Percentiles rank a stretch among this genome's conserved stretches.
Evolutionary conservation across 2,113 vertebrate species (phyloP).

Genomic region (Daboia siamensis): DNA sequence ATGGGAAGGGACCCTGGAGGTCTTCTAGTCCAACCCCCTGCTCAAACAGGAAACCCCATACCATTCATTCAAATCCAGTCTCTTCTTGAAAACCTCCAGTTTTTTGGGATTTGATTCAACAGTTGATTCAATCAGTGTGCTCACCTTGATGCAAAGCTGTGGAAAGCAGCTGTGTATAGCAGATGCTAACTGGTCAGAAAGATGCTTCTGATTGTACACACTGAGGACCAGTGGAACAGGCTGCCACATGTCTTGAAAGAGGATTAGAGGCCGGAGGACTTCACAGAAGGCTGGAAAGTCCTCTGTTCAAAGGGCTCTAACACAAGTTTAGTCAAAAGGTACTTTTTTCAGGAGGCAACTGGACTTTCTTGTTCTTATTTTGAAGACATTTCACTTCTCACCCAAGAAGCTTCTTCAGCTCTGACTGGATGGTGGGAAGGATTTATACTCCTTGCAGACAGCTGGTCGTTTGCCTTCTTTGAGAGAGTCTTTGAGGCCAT

Average conservation of each 20-base stretch:
- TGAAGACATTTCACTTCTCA: no score
- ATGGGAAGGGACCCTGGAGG: background rate
- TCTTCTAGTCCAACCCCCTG: background rate
- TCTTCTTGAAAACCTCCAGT: background rate
- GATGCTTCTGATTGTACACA: background rate
- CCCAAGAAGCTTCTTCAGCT: no score
- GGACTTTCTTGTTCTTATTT: no score
- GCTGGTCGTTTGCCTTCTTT: no score
- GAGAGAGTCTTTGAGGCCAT: no score
- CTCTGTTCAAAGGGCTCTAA: background rate
- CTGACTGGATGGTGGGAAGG: no score
- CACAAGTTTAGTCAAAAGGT: background rate
- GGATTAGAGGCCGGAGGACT: background rate
- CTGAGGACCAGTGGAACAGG: background rate
- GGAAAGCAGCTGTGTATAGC: background rate
- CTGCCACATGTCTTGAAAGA: background rate
- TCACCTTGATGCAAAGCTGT: background rate
- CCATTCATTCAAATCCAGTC: background rate
- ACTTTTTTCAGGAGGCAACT: no score
- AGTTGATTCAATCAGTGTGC: background rate
- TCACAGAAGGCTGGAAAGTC: background rate
- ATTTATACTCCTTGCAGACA: no score
- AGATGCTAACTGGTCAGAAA: background rate
- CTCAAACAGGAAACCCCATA: no score
- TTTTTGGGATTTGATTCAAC: background rate